Evolutionary conservation across 1,140 invertebrate genomes (phyloP).

Genomic region (Lasioglossum albipes): DNA sequence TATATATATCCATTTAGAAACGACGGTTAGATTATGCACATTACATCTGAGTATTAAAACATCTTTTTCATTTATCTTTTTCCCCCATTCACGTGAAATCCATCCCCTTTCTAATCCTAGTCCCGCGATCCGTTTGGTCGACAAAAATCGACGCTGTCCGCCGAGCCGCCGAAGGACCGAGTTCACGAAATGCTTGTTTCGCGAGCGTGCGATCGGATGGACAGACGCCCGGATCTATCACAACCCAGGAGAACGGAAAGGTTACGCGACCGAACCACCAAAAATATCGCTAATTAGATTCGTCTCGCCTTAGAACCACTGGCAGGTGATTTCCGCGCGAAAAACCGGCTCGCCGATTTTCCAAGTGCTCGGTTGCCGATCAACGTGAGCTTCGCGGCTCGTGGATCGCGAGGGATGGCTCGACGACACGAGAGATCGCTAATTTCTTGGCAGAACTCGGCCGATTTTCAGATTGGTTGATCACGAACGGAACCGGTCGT

Average conservation of each 20-base stretch:
- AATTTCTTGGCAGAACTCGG: not conserved
- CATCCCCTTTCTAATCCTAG: not conserved
- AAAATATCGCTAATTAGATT: slow-evolving; percentile 4
- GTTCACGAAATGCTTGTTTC: no score
- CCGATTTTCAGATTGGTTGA: not conserved
- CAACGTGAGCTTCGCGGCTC: not conserved
- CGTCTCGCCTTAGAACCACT: not conserved
- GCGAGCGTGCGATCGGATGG: not conserved
- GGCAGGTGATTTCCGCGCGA: no score
- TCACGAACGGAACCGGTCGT: no score
- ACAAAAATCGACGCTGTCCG: slow-evolving; percentile 14
- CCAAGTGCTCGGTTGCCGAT: not conserved
- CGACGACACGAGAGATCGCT: no score
- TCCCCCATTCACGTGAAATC: slow-evolving; percentile 16
- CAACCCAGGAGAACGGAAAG: not conserved
- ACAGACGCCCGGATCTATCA: not conserved
- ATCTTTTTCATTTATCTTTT: slow-evolving; percentile 19
- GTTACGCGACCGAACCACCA: not conserved
- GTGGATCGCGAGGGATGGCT: no score
- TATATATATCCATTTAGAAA: slow-evolving; percentile 68
- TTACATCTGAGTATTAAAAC: slow-evolving; percentile 72
- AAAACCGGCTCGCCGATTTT: not conserved
- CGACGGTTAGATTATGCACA: slow-evolving; percentile 69
- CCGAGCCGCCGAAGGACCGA: slow-evolving; percentile 1
- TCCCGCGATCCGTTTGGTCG: slow-evolving; percentile 28